A percentile compares a stretch with the other conserved stretches of the same genome.
These are phyloP conservation scores for Orius insidiosus DNA, from an alignment of 1,140 invertebrate species.

Conservation along the genomic window DNA sequence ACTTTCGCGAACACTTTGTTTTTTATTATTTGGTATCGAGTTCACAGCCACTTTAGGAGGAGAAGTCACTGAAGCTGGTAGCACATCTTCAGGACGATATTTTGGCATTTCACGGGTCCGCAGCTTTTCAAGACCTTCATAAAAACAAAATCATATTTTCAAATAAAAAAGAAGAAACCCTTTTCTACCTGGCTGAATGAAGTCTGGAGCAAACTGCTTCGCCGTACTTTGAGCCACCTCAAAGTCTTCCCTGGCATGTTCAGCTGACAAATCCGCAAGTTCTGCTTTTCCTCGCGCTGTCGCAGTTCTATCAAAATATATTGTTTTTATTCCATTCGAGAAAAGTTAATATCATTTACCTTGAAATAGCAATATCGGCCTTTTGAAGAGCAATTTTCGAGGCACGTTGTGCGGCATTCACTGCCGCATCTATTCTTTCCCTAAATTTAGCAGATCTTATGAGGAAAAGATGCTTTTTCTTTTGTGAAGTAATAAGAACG, in stretches of 20 bases:
- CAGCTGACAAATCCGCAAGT: slow-evolving; percentile 77
- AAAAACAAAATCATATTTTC: slow-evolving; percentile 18
- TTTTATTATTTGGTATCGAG: too few relatives aligned
- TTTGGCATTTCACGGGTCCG: slow-evolving; percentile 29
- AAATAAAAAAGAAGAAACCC: too few relatives aligned
- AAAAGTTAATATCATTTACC: slow-evolving; percentile 30
- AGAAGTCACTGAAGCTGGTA: slow-evolving; percentile 25
- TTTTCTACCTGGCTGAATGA: slow-evolving; percentile 71
- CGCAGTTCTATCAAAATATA: slow-evolving; percentile 51
- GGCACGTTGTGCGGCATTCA: slow-evolving; percentile 84
- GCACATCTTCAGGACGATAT: slow-evolving; percentile 28
- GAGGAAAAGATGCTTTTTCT: slow-evolving; percentile 93
- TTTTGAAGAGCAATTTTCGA: slow-evolving; percentile 97
- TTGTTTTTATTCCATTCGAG: neutral
- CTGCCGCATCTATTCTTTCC: slow-evolving; percentile 89
- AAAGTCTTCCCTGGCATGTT: slow-evolving; percentile 85
- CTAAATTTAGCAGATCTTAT: slow-evolving; percentile 92
- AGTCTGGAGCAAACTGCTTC: slow-evolving; percentile 89
- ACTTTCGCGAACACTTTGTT: too few relatives aligned
- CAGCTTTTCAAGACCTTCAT: slow-evolving; percentile 21
- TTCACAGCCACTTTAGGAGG: slow-evolving; percentile 19
- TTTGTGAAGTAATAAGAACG: slow-evolving; percentile 88
- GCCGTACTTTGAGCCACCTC: slow-evolving; percentile 82
- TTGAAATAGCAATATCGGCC: slow-evolving; percentile 93
- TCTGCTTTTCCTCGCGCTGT: slow-evolving; percentile 95